Evolutionary conservation across 1,140 invertebrate species (phyloP), one percentile per base, ranked within the genome.

Genomic region (Bombus polaris): DNA sequence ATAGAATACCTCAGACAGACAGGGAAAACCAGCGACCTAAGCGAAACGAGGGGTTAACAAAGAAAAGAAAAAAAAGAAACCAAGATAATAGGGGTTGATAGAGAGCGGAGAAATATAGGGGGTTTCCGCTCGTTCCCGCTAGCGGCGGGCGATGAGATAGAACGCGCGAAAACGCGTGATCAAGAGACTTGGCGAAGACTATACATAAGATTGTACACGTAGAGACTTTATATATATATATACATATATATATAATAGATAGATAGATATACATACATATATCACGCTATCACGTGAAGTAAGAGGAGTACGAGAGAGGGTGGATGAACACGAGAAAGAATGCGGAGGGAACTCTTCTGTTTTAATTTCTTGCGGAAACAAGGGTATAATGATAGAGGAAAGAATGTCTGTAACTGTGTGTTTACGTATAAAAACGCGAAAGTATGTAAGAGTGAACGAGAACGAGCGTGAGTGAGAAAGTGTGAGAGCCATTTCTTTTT

Each of bases 311-410:
- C 32, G 80, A 77, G 78, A 82, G 85, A 89, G 18, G 35, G 80
- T 83, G 35, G 85, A 77, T 78, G 74, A 88, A 85, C 65, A 81
- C 57, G 53, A 68, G 70, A 35, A 42, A 57, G 68, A 28, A 65
- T 68, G 39, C 18, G 25, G 53, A 37, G 77, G 28, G 44, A 65
- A 72, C 74, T 80, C 74, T 44, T 73, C 86, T 86, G 75, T 87
- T 91, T 88, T 87, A 75, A 65, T 91, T 92, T 75, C 87, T 89
- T 84, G 90, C 90, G 92, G 91, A 83, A 91, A 92, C 78, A 93
- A 92, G 91, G 90, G 91, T 93, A 92, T 70, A 85, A 62, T n/a
- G 71, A 78, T 9, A 42, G 37, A 53, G 39, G 47, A 76, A 71
- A 79, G 73, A 74, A 66, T 18, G 32, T 28, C 28, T 25, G 35